A percentile compares a stretch with the other conserved stretches of the same genome.
Evolutionary conservation across 2,888 invertebrate genomes (phyloP).

Genomic region (Zelleria hepariella): DNA sequence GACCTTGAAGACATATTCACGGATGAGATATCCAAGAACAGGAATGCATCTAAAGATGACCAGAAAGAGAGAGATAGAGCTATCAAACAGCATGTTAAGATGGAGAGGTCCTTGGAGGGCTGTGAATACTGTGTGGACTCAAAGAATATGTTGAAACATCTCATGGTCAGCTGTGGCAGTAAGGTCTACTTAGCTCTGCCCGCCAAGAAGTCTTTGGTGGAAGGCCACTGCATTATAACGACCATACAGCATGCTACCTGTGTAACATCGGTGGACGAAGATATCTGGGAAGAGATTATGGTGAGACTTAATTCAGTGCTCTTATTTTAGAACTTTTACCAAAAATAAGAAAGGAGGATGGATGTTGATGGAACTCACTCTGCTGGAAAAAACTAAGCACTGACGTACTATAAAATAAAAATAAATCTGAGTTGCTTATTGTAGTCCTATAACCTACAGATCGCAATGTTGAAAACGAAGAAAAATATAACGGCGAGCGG

Average conservation of each 20-base stretch:
- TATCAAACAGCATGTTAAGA: slow-evolving; percentile 79
- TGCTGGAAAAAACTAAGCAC: too few species aligned
- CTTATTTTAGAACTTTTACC: too few species aligned
- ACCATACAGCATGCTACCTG: slow-evolving; percentile 87
- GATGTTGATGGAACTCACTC: too few species aligned
- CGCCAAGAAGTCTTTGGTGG: slow-evolving; percentile 81
- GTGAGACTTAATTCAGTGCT: too few species aligned
- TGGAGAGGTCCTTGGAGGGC: slow-evolving; percentile 80
- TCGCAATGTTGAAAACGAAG: too few species aligned
- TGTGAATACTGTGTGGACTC: slow-evolving; percentile 90
- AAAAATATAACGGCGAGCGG: too few species aligned
- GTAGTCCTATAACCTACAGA: too few species aligned
- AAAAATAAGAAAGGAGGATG: too few species aligned
- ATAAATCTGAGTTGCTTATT: too few species aligned
- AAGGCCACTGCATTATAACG: slow-evolving; percentile 88
- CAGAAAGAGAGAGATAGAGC: slow-evolving; percentile 76
- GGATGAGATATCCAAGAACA: slow-evolving; percentile 79
- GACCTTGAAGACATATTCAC: slow-evolving; percentile 90
- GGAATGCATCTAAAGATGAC: slow-evolving; percentile 73
- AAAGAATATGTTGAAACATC: slow-evolving; percentile 83
- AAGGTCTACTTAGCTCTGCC: slow-evolving; percentile 91
- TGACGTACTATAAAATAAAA: too few species aligned
- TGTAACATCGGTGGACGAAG: slow-evolving; percentile 91
- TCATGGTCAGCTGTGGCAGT: slow-evolving; percentile 84
- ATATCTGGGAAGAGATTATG: slow-evolving; percentile 91